Evolutionary conservation across 1,140 invertebrate genomes (phyloP).

Genomic region (Tenebrio molitor): DNA sequence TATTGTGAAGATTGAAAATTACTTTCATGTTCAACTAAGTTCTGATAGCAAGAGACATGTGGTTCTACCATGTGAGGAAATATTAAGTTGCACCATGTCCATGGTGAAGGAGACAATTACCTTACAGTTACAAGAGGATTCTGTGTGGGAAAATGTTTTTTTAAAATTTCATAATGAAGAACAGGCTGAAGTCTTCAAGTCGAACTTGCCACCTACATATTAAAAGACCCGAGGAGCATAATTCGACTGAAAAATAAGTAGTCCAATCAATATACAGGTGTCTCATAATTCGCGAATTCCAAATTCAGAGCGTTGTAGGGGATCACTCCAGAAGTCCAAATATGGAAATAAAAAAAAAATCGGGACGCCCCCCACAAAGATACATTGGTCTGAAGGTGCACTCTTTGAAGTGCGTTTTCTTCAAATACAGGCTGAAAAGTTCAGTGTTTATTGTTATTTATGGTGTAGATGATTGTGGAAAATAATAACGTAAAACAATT

Average conservation of each 20-base stretch:
- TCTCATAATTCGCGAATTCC: no score
- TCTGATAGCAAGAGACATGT: not conserved
- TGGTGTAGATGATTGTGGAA: no score
- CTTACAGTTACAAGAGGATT: slow-evolving; percentile 11
- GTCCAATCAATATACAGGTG: no score
- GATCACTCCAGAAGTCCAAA: no score
- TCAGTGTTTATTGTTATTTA: no score
- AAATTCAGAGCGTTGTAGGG: no score
- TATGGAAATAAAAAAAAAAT: no score
- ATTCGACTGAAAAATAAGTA: not conserved
- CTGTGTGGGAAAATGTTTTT: not conserved
- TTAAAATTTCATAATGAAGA: slow-evolving; percentile 1
- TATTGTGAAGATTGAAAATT: slow-evolving; percentile 4
- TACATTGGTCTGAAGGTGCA: no score
- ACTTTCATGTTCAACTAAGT: not conserved
- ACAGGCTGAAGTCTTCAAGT: slow-evolving; percentile 6
- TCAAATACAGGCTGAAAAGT: no score
- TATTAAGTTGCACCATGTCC: not conserved
- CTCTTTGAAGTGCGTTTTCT: no score
- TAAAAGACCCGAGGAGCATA: not conserved
- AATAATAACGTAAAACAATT: no score
- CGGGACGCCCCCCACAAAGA: no score
- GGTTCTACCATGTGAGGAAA: slow-evolving; percentile 12
- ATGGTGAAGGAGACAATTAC: not conserved
- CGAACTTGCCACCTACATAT: slow-evolving; percentile 10